Base-by-base conservation (phyloP, 1,140 invertebrate species). In the Metopolophium dirhodum region DNA sequence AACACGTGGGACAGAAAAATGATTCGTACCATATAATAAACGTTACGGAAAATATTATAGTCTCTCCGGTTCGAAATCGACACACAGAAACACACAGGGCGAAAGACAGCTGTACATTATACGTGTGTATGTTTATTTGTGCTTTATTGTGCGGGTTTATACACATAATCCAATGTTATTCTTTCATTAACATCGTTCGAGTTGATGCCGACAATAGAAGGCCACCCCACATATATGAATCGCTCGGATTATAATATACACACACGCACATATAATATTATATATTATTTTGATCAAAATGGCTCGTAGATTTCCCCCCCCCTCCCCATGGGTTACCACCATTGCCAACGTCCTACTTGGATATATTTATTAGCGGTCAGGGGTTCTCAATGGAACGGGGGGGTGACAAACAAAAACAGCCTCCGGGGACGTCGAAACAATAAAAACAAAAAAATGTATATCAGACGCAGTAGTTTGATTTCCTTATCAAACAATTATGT, bases 131-230 rank as follows among this genome's bases (percentile, higher is more conserved):
- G 91, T 93, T 93, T 93, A 93, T 93, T 93, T 93, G 91, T 51
- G 91, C 91, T 93, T 93, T 93, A 93, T 93, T 93, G 91, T 93
- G 91, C 91, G 91, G 91, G 91, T 93, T 93, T 93, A 93, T 93
- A 93, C 91, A 93, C 91, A 93, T 93, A 93, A 93, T 93, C 91
- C 91, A 93, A 93, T 93, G 91, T 93, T 93, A 93, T 93, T 93
- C 91, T 93, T 93, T 93, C 91, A 93, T 93, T 93, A 93, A 93
- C 91, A 93, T 93, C 91, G 49, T 93, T 93, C 91, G 91, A 93
- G 91, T 93, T 93, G 91, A 93, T 57, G 91, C 82, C 91, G 91
- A 93, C 91, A 93, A 93, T 93, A 37, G 91, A 86, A 83, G 82
- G 91, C 91, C 91, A 93, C 91, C 91, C 91, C 77, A 93, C 68